Evolutionary conservation across 2,797 vertebrate genomes (phyloP).

Genomic region (Cossypha polioptera): DNA sequence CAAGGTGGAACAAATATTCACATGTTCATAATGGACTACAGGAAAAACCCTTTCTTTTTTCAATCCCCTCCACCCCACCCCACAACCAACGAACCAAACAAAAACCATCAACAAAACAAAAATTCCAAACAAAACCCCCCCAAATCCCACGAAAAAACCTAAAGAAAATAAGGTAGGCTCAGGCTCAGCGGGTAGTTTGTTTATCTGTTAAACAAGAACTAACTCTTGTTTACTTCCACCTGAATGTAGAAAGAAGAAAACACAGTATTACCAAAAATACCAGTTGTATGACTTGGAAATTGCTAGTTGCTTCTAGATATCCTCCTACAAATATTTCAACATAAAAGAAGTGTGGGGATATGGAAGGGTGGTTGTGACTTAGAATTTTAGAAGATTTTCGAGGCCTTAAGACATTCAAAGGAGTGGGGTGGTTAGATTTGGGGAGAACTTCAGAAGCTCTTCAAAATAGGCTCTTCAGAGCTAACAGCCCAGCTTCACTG

Average conservation of each 20-base stretch:
- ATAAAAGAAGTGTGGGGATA: background rate
- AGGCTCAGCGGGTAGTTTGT: background rate
- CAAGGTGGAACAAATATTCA: background rate
- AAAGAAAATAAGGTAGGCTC: background rate
- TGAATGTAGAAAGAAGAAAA: background rate
- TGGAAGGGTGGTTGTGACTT: background rate
- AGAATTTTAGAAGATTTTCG: background rate
- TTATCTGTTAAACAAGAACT: background rate
- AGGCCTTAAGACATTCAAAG: background rate
- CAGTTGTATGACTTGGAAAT: background rate
- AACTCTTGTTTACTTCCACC: background rate
- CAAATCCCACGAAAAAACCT: rapidly evolving
- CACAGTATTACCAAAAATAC: background rate
- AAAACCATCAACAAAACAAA: background rate
- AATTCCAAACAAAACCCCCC: rapidly evolving
- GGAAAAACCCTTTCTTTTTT: background rate
- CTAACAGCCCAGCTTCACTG: background rate
- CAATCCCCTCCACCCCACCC: background rate
- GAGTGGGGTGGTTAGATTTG: background rate
- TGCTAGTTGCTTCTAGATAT: background rate
- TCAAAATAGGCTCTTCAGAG: background rate
- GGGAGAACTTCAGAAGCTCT: background rate
- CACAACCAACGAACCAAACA: background rate
- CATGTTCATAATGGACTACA: background rate
- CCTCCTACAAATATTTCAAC: background rate